A percentile compares a stretch with the other conserved stretches of the same genome.
phyloP scores from a whole-genome alignment of 2,113 vertebrate species.

The Triplophysa tibetana region DNA sequence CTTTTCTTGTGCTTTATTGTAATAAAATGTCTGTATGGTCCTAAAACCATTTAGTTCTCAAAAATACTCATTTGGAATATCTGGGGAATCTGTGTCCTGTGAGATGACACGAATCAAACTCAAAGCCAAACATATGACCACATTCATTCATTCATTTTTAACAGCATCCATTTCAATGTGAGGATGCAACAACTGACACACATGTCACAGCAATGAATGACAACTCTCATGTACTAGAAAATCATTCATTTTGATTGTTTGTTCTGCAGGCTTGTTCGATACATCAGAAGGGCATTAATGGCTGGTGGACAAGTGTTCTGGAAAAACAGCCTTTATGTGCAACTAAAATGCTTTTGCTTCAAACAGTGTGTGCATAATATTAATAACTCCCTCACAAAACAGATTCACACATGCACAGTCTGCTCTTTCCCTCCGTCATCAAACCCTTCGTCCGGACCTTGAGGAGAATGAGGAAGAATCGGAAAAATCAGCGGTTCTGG shows the following conservation, averaged over 20 bases:
- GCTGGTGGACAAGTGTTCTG: not conserved
- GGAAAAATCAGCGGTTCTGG: not conserved
- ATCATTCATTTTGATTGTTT: not conserved
- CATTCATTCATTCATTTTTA: not conserved
- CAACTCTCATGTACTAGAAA: slow-evolving; percentile 11
- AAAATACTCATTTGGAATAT: too few relatives aligned
- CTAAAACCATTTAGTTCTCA: too few relatives aligned
- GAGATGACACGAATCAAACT: too few relatives aligned
- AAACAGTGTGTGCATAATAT: slow-evolving; percentile 28
- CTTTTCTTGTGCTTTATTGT: too few relatives aligned
- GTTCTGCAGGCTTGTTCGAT: not conserved
- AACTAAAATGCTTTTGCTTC: not conserved
- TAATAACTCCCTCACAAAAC: not conserved
- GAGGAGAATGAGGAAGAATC: not conserved
- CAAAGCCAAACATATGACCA: too few relatives aligned
- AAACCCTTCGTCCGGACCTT: not conserved
- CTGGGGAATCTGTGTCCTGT: too few relatives aligned
- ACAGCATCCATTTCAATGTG: not conserved
- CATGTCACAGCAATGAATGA: not conserved
- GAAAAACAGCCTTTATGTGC: not conserved
- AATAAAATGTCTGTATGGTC: too few relatives aligned
- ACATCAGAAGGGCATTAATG: not conserved
- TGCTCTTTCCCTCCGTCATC: not conserved
- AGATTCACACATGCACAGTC: not conserved
- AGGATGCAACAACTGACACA: not conserved